Conservation (phyloP, 2,797 vertebrate genomes). For the Sebastolobus altivelis region DNA sequence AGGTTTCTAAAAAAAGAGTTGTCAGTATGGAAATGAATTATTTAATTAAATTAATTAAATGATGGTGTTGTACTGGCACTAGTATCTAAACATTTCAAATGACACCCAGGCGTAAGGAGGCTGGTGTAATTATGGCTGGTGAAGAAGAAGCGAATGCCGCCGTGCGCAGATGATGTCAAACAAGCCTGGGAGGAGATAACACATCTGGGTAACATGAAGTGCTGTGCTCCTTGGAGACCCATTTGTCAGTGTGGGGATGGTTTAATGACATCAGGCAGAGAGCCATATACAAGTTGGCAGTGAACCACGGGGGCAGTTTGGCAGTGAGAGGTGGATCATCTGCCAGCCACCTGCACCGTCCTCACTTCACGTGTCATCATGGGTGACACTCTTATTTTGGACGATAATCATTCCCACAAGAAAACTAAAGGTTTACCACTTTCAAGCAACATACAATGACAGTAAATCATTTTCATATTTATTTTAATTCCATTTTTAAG, state of each 20-base stretch:
- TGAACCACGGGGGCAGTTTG: slow-evolving; percentile 17
- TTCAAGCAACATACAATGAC: background rate
- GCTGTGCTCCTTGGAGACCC: slow-evolving; percentile 36
- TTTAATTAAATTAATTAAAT: no score
- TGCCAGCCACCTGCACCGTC: slow-evolving; percentile 12
- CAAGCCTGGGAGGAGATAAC: slow-evolving; percentile 27
- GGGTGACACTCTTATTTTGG: slow-evolving; percentile 4
- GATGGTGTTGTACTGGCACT: background rate
- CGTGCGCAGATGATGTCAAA: background rate
- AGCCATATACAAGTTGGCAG: slow-evolving; percentile 45
- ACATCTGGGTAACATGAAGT: slow-evolving; percentile 35
- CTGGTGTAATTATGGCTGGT: background rate
- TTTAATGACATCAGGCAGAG: slow-evolving; percentile 41
- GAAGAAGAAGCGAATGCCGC: background rate
- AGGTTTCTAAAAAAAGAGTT: background rate
- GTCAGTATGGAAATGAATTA: background rate
- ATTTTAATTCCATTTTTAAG: background rate
- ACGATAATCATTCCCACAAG: background rate
- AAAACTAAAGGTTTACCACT: background rate
- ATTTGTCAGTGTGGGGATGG: slow-evolving; percentile 33
- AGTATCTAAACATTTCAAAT: no score
- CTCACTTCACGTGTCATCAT: background rate
- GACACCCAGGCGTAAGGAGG: background rate
- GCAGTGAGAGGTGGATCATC: slow-evolving; percentile 16
- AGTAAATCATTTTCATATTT: background rate